Base-by-base conservation (phyloP, 2,113 vertebrate genomes). In the Thalassarche chlororhynchos region DNA sequence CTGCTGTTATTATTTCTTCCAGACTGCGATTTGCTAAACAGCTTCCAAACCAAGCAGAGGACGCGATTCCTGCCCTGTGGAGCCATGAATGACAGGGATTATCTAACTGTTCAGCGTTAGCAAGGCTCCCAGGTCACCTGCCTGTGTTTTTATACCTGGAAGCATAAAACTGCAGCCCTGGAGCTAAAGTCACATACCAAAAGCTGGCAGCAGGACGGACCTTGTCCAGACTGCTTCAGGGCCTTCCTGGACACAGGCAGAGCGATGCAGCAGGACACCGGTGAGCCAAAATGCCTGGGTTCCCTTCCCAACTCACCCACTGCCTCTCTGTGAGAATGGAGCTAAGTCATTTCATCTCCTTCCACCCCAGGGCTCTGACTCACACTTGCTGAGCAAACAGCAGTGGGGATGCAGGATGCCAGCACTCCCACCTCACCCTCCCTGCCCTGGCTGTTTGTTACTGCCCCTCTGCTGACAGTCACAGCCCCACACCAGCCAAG, bases 1-100 rank as follows among this genome's bases (percentile, higher is more conserved):
- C 89, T 97, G 97, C 82, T 90, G 65, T 25, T 89, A 26, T 89
- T 90, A 42, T 93, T 91, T 89, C 93, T 85, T 91, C 89, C 90
- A 57, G 52, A 78, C 83, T 21, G 2, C 11, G 12, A 28, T 58
- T 81, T 57, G 80, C 82, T 86, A 47, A 92, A 51, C 80, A 66
- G 89, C 74, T 77, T 87, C 95, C 84, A 87, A 90, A 66, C 29
- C 77, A 89, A 91, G 83, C 79, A 61, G 65, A 96, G 66, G 72
- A 89, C 11, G 10, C 0, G 5, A 54, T 69, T 82, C 49, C 87
- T 95, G 93, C 70, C 81, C 81, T 8, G 23, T 68, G 72, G 84
- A 93, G 74, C 62, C 29, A 15, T 1, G 34, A 62, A 29, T 25
- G 49, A 60, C 38, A 44, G 49, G 61, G 49, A 87, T 95, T 85